Evolutionary conservation across 2,797 vertebrate species (phyloP).

Genomic region (Champsocephalus gunnari): DNA sequence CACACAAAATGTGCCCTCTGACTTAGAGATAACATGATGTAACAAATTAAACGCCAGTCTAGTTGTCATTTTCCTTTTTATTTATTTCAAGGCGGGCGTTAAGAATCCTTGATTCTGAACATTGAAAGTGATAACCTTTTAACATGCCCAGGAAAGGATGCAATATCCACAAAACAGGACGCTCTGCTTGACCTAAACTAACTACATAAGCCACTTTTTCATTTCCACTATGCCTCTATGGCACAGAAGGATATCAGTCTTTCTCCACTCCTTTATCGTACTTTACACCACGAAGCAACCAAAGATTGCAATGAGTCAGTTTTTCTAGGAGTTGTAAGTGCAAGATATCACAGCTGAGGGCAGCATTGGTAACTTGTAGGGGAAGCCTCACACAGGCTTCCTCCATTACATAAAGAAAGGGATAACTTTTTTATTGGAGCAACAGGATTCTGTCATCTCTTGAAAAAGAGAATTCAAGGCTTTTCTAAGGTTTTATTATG

Average conservation of each 20-base stretch:
- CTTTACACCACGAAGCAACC: not conserved
- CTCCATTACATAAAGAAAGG: not conserved
- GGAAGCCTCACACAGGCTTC: not conserved
- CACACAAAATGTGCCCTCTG: too few relatives aligned
- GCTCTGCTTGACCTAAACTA: too few relatives aligned
- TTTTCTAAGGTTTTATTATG: not conserved
- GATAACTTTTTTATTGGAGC: not conserved
- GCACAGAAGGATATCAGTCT: constrained; percentile 4
- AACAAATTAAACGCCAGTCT: too few relatives aligned
- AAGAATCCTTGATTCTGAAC: not conserved
- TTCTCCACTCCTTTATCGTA: not conserved
- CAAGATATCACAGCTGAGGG: constrained; percentile 36
- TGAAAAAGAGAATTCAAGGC: not conserved
- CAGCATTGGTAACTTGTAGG: constrained; percentile 44
- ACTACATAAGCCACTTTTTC: not conserved
- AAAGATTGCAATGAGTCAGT: constrained; percentile 4
- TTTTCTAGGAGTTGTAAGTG: constrained; percentile 12
- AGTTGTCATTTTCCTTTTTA: too few relatives aligned
- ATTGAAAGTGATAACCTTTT: too few relatives aligned
- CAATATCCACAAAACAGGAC: too few relatives aligned
- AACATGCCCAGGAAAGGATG: too few relatives aligned
- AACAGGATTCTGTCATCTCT: not conserved
- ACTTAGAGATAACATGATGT: too few relatives aligned
- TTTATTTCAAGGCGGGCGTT: too few relatives aligned
- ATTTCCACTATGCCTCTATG: not conserved